Conservation (phyloP, 37 sponge, comb jelly and placozoan species). For the Cladorhizidae sp. region DNA sequence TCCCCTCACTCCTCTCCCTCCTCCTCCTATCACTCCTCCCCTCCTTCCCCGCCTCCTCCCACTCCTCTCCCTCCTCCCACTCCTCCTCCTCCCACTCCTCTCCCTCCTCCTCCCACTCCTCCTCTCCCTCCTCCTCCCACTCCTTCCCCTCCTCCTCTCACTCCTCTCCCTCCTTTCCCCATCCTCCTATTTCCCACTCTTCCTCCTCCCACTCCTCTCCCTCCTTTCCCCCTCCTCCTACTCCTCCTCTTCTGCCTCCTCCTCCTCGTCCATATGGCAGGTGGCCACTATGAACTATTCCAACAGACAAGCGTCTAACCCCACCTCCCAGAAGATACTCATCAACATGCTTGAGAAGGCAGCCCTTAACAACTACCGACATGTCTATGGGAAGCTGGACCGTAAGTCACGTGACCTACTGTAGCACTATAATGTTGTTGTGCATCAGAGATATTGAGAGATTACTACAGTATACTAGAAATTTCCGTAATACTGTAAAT, state of each 20-base stretch:
- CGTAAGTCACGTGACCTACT: slow-evolving; percentile 8
- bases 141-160: too few species aligned
- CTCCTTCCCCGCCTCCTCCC: too few species aligned
- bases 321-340: neutral
- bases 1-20: too few species aligned
- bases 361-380: slow-evolving; percentile 49
- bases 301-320: neutral
- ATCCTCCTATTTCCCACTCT: too few species aligned
- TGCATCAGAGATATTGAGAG: neutral
- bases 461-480: neutral
- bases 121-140: too few species aligned
- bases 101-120: too few species aligned
- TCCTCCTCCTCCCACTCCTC: too few species aligned
- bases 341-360: slow-evolving; percentile 39
- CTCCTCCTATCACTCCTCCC: too few species aligned
- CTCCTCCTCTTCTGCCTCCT: neutral
- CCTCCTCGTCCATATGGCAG: neutral
- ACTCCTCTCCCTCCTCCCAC: too few species aligned
- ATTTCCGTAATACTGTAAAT: neutral
- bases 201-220: slow-evolving; percentile 1
- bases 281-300: slow-evolving; percentile 20
- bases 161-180: too few species aligned
- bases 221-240: neutral
- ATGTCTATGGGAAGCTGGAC: slow-evolving; percentile 17
- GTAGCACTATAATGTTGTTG: too few species aligned